Base-by-base conservation (phyloP, 2,888 invertebrate species). In the Trachelus stipa region DNA sequence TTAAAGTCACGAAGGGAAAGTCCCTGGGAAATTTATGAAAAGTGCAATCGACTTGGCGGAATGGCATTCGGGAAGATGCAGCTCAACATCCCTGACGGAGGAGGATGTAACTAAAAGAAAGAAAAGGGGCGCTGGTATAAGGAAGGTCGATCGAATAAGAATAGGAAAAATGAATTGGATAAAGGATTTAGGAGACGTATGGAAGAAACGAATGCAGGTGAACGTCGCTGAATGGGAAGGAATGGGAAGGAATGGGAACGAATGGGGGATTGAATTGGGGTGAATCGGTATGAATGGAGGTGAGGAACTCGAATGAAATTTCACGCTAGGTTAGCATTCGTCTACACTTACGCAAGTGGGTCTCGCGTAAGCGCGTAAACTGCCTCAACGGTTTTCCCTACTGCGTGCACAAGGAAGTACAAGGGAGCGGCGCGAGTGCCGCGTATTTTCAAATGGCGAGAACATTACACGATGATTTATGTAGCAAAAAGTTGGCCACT, bases 401-500 rank as follows among this genome's bases (percentile, higher is more conserved):
- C 71, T 11, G 31, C 71, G 71, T 56, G 12, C 71, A 71, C 71
- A 34, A 71, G 71, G 71, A 71, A 71, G 30, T 71, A 31, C 71
- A 34, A 30, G 34, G 71, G 71, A 71, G 71, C 12, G 4, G 15
- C 71, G 31, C 30, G 71, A 34, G 23, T 34, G 71, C 71, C 71
- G 34, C 3, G 35, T 34, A 74, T 74, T 74, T 37, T 74, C 30
- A 74, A 74, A 74, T 74, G 74, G 74, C 74, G 74, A 74, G 74
- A 74, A 74, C 74, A 74, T 74, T 74, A 74, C 83, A 81, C 82
- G 82, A 87, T 88, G 88, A 90, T 90, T 89, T 88, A 90, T 84
- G 86, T 82, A 81, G 86, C 85, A 87, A 89, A 87, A 90, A 88
- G 87, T 89, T 89, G 83, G 83, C 86, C 85, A 87, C 87, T 89